Evolutionary conservation across 2,888 invertebrate species (phyloP).

Genomic region (Ceratothoa steindachneri): DNA sequence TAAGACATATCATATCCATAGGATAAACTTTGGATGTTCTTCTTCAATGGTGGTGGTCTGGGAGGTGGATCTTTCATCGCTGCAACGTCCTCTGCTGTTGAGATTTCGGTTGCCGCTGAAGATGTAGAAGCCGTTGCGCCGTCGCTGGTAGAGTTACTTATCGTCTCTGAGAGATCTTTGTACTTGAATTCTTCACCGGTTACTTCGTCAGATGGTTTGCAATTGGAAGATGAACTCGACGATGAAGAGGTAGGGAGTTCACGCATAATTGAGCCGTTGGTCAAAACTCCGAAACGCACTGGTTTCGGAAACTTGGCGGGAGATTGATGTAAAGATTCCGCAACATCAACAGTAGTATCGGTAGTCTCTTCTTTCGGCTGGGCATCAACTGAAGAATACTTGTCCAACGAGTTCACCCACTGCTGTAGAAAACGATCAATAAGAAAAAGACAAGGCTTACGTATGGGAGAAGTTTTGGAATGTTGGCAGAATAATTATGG

Average conservation of each 20-base stretch:
- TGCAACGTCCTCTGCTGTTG: conserved; percentile 14
- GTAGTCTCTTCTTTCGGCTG: conserved; percentile 22
- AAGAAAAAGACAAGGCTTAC: not conserved
- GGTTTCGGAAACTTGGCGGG: conserved; percentile 41
- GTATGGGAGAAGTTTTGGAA: no score
- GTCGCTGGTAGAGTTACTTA: conserved; percentile 45
- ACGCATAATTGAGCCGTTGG: conserved; percentile 46
- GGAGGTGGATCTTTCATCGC: conserved; percentile 7
- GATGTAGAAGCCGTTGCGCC: conserved; percentile 40
- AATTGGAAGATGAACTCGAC: conserved; percentile 38
- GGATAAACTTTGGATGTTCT: not conserved
- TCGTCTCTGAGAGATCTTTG: conserved; percentile 43
- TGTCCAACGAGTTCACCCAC: conserved; percentile 45
- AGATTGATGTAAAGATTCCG: conserved; percentile 29
- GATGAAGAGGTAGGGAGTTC: conserved; percentile 35
- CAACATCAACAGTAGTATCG: conserved; percentile 17
- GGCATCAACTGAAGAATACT: conserved; percentile 31
- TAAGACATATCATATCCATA: not conserved
- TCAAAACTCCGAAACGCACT: conserved; percentile 43
- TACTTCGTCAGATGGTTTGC: conserved; percentile 35
- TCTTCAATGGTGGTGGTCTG: conserved; percentile 7
- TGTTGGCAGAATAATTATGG: no score
- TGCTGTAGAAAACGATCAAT: conserved; percentile 25
- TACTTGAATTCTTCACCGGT: conserved; percentile 37
- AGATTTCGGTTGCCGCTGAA: conserved; percentile 23